Base-by-base conservation (phyloP, 2,113 vertebrate species). In the Ciconia maguari region DNA sequence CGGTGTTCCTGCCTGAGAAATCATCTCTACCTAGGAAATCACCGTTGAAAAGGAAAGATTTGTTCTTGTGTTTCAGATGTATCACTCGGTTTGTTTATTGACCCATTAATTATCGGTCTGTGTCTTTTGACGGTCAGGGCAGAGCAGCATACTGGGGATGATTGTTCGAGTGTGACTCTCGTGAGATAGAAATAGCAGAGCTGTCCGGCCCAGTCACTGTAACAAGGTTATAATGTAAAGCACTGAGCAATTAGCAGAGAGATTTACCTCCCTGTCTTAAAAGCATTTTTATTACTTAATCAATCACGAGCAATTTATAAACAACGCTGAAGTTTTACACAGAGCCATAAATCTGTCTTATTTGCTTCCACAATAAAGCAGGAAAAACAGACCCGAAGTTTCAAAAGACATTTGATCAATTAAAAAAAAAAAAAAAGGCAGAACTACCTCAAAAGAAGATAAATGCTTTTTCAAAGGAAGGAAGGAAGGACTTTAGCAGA, bases 201-300 rank as follows among this genome's bases (percentile, higher is more conserved):
- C 48, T 92, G 61, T 89, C 97, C 81, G 11, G 90, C 60, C 86
- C 92, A 78, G 89, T 86, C 83, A 17, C 64, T 42, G 66, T 97
- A 94, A 97, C 95, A 95, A 97, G 97, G 97, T 97, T 98, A 96
- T 97, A 96, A 97, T 97, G 89, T 96, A 98, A 97, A 98, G 93
- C 96, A 83, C 96, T 91, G 92, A 97, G 96, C 97, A 98, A 98
- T 98, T 98, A 98, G 92, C 94, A 93, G 83, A 36, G 85, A 98
- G 97, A 98, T 98, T 98, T 98, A 98, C 97, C 97, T 97, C 96
- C 94, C 94, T 97, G 97, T 98, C 97, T 97, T 98, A 98, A 98
- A 98, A 98, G 98, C 97, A 96, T 98, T 98, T 98, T 98, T 98
- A 98, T 98, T 97, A 97, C 97, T 98, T 98, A 98, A 98, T 98